Evolutionary conservation across 2,113 vertebrate species (phyloP), one percentile per base, ranked within the genome.

Genomic region (Triplophysa dalaica): DNA sequence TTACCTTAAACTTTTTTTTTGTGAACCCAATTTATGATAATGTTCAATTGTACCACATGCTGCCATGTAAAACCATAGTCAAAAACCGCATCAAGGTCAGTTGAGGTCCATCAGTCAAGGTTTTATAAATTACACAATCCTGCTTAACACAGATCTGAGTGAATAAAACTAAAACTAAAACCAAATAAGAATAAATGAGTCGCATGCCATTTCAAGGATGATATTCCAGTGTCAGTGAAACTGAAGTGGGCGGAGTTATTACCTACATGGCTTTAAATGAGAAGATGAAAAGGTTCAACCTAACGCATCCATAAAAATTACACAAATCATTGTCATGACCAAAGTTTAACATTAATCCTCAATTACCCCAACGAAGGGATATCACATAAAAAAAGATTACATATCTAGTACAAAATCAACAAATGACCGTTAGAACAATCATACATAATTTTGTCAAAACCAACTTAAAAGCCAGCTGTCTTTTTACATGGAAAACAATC

Each of bases 151-250:
- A 43, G 70, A 41, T 11, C 7, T 26, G 58, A 75, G 58, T 24
- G 21, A 38, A 75, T 75, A 75, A 62, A 75, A 75, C 21, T 1
- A 24, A 75, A 62, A 75, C 58, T 75, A 75, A 75, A 75, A 75
- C 8, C 2, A 11, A 62, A 19, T 63, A 13, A 26, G 38, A 38
- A 62, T 13, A 43, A 62, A 41, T 62, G 17, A 26, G 6, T 70
- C n/a, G n/a, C 16, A 52, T 21, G 7, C 54, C 54, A 21, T 54
- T 38, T 56, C 29, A 56, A 29, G 24, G 68, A 4, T 2, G 24
- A 12, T 60, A 29, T 24, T 62, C 21, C 72, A 75, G 72, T 62
- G 33, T 75, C 58, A 6, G 21, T 62, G 38, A 16, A 62, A 75
- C 56, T 13, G 38, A 75, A 75, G 41, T 62, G 72, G 72, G 72